Base-by-base conservation (phyloP, 2,797 vertebrate species). In the Saxicola maurus region DNA sequence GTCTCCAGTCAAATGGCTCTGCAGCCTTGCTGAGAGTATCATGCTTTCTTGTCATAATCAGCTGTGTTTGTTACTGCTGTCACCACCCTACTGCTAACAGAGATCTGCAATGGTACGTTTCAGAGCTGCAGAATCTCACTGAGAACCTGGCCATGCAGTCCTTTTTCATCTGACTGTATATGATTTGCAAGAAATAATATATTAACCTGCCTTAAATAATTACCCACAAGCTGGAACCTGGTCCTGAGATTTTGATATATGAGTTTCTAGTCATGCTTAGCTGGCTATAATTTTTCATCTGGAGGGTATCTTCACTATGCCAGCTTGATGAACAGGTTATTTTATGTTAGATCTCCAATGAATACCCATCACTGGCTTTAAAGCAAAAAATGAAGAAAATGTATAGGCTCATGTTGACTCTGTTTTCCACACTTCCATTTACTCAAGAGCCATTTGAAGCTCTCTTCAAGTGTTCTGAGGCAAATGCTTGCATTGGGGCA, bases 281-380 rank as follows among this genome's bases (percentile, higher is more conserved):
- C 51, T 83, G 56, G 10, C 18, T 92, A 33, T 82, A 84, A 84
- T 89, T 94, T 92, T 94, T 94, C 67, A 86, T 91, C 49, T 69
- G 59, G 43, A 91, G 25, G n/a, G 17, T 71, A 76, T 86, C 67
- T 92, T 86, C 61, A 42, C 64, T 86, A 25, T 37, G 40, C 25
- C 79, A 83, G 35, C 80, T 78, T 53, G 57, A 87, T 75, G 57
- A 94, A 90, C 17, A 2, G 51, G n/a, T 81, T 91, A 82, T 92
- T 89, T 94, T 89, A 81, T 76, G 69, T 73, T 75, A 89, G 60
- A 73, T 84, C 61, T 73, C 48, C 40, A 61, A 53, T 48, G 71
- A 91, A 82, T 48, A 61, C 60, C 66, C 35, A 76, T 69, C 60
- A 67, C 0, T 84, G 25, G 13, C 20, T 84, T 93, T 86, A 82